A percentile compares a stretch with the other conserved stretches of the same genome.
These are phyloP conservation scores for Acleris sparsana DNA, from an alignment of 2,888 invertebrate species.

Conservation along the genomic window DNA sequence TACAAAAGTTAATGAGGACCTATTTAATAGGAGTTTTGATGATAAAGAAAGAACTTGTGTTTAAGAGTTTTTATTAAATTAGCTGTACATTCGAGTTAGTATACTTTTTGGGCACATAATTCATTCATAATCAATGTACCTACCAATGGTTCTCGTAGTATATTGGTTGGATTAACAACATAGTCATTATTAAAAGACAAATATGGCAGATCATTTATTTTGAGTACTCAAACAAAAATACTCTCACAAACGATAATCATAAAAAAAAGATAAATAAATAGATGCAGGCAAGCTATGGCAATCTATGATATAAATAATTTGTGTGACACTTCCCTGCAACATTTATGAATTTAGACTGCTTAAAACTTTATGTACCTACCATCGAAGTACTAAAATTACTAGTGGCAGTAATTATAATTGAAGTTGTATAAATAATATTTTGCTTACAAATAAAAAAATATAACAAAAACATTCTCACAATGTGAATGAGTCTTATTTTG, in stretches of 20 bases:
- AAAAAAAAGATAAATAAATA: constrained; percentile 79
- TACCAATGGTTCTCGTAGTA: constrained; percentile 69
- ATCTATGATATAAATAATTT: constrained; percentile 77
- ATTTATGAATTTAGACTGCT: constrained; percentile 66
- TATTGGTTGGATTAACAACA: constrained; percentile 73
- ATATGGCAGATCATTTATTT: constrained; percentile 83
- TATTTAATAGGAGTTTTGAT: constrained; percentile 34
- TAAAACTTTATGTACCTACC: constrained; percentile 63
- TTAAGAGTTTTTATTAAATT: constrained; percentile 83
- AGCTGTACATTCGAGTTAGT: constrained; percentile 85
- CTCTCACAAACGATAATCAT: constrained; percentile 76
- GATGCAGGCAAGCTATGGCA: constrained; percentile 83
- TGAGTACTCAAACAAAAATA: constrained; percentile 77
- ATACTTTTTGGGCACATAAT: constrained; percentile 83
- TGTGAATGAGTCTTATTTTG: constrained; percentile 80
- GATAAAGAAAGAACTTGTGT: constrained; percentile 55
- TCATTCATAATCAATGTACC: constrained; percentile 79
- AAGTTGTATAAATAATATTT: constrained; percentile 77
- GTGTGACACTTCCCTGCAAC: constrained; percentile 79
- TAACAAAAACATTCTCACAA: constrained; percentile 80
- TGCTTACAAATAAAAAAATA: constrained; percentile 80
- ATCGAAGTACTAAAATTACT: constrained; percentile 70
- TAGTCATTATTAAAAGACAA: constrained; percentile 80
- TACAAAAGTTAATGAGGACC: not conserved
- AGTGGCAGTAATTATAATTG: constrained; percentile 79